These are phyloP conservation scores for Leptinotarsa haldemani DNA, from an alignment of 2,888 invertebrate species.

Conservation along the genomic window DNA sequence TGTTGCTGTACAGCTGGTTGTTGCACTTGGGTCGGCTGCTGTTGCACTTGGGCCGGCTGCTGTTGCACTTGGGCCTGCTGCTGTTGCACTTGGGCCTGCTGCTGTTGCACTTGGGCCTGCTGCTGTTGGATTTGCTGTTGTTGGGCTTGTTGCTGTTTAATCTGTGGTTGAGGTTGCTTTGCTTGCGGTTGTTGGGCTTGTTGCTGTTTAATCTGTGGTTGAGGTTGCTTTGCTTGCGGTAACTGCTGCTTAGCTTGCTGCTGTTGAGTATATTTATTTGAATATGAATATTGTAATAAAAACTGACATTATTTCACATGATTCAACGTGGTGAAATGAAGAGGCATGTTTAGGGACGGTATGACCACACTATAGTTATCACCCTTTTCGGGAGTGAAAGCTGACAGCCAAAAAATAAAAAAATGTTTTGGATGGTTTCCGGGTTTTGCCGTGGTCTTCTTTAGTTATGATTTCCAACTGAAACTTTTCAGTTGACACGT, in stretches of 20 bases:
- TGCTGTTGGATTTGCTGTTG: slow-evolving; percentile 35
- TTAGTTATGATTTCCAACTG: no score
- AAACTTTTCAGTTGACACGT: no score
- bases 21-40: slow-evolving; percentile 6
- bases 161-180: slow-evolving; percentile 37
- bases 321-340: no score
- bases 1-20: slow-evolving; percentile 17
- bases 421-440: no score
- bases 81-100: slow-evolving; percentile 17
- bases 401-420: no score
- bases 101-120: slow-evolving; percentile 29
- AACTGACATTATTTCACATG: slow-evolving; percentile 5
- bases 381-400: no score
- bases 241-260: neutral
- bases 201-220: slow-evolving; percentile 35
- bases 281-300: neutral
- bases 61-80: slow-evolving; percentile 5
- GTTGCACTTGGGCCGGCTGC: slow-evolving; percentile 34
- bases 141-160: slow-evolving; percentile 26
- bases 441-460: no score
- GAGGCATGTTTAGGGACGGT: no score
- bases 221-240: slow-evolving; percentile 28
- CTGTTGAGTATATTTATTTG: neutral
- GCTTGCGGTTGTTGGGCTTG: neutral
- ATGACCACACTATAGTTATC: no score